A percentile compares a stretch with the other conserved stretches of the same genome.
Evolutionary conservation across 2,113 vertebrate species (phyloP).

Genomic region (cat (Felis catus)): DNA sequence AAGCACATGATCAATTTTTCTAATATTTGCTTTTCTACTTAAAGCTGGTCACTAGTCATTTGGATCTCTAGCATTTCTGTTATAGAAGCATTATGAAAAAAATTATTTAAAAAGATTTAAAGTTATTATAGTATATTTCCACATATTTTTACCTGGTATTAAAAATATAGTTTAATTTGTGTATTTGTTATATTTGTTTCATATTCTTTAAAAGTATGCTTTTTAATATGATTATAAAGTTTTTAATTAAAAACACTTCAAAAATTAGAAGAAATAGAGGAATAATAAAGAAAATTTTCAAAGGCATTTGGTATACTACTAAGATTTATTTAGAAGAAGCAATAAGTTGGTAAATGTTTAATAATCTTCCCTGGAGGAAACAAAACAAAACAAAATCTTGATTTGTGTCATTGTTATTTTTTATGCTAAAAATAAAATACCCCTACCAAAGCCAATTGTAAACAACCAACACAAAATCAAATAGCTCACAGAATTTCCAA

Average conservation of each 20-base stretch:
- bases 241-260: conserved; percentile 4
- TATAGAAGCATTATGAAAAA: neutral
- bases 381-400: neutral
- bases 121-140: neutral
- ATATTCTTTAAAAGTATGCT: neutral
- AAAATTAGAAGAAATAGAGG: neutral
- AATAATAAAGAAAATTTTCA: neutral
- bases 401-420: neutral
- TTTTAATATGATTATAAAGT: neutral
- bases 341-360: neutral
- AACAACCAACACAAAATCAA: neutral
- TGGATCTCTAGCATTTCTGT: neutral
- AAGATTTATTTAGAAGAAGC: neutral
- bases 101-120: neutral
- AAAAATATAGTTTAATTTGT: neutral
- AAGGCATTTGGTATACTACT: neutral
- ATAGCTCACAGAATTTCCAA: neutral
- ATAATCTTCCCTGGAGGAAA: neutral
- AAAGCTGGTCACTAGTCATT: neutral
- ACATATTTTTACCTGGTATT: neutral
- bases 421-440: neutral
- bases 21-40: neutral
- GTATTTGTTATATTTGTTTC: neutral
- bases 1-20: neutral
- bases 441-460: neutral